These are phyloP conservation scores for Thymelicus acteon DNA, from an alignment of 2,888 invertebrate species.

Conservation along the genomic window DNA sequence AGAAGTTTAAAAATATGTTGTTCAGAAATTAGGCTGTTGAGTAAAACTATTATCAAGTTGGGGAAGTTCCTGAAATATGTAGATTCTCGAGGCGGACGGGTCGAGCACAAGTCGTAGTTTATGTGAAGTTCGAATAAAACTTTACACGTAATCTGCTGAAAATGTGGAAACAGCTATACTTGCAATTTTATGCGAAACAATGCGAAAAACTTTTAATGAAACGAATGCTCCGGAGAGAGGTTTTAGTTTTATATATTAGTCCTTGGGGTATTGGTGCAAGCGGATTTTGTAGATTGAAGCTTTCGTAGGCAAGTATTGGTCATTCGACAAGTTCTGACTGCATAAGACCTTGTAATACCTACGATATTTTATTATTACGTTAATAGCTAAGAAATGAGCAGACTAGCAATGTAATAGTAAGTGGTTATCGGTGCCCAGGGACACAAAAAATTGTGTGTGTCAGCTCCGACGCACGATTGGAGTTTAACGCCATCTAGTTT, in stretches of 20 bases:
- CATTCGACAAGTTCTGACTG: too few species aligned
- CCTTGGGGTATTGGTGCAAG: background rate
- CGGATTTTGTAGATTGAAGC: too few species aligned
- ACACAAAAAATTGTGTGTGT: too few species aligned
- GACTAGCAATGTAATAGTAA: too few species aligned
- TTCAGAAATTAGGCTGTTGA: background rate
- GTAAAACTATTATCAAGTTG: constrained; percentile 15
- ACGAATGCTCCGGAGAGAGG: background rate
- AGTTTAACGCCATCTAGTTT: too few species aligned
- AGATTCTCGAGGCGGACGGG: background rate
- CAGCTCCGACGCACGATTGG: too few species aligned
- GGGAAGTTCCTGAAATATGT: constrained; percentile 13
- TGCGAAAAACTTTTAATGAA: constrained; percentile 8
- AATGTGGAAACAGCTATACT: background rate
- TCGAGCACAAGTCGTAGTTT: background rate
- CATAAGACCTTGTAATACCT: too few species aligned
- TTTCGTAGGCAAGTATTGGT: too few species aligned
- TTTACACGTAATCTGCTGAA: constrained; percentile 2
- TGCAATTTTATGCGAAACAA: constrained; percentile 5
- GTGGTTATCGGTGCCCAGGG: too few species aligned
- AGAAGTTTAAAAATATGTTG: background rate
- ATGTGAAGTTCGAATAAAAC: background rate
- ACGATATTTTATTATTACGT: too few species aligned
- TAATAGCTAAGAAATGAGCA: too few species aligned
- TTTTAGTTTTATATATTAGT: background rate